Evolutionary conservation across 2,113 vertebrate species (phyloP).

Genomic region (Notothenia coriiceps): DNA sequence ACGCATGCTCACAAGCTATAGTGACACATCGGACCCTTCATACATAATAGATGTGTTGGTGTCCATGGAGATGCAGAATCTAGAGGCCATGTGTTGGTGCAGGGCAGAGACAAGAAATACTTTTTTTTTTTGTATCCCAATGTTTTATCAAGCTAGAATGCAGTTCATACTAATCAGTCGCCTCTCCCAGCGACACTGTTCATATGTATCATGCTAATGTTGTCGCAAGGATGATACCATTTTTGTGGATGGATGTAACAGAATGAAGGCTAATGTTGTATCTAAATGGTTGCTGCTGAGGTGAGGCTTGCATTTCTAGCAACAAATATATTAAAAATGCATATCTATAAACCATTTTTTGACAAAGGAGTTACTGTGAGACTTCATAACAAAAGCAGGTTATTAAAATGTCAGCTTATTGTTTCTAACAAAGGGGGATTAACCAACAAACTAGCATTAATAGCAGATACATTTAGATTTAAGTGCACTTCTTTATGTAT

Average conservation of each 20-base stretch:
- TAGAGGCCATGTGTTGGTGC: slow-evolving; percentile 27
- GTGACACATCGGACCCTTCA: slow-evolving; percentile 55
- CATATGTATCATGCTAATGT: slow-evolving; percentile 49
- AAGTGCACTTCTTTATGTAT: slow-evolving; percentile 38
- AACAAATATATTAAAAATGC: background rate
- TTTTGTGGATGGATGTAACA: too few species aligned
- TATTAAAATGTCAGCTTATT: slow-evolving; percentile 46
- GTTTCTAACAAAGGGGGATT: slow-evolving; percentile 56
- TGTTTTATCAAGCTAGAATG: slow-evolving; percentile 51
- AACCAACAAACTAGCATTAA: slow-evolving; percentile 58
- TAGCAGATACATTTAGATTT: slow-evolving; percentile 60
- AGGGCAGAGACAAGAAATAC: slow-evolving; percentile 30
- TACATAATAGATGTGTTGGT: slow-evolving; percentile 64
- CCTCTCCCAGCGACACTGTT: slow-evolving; percentile 18
- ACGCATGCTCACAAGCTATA: slow-evolving; percentile 41
- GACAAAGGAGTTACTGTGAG: slow-evolving; percentile 1
- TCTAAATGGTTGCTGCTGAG: background rate
- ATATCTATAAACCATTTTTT: background rate
- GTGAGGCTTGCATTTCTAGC: background rate
- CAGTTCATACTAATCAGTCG: slow-evolving; percentile 47
- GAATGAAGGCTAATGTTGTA: too few species aligned
- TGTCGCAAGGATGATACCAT: background rate
- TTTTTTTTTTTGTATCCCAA: slow-evolving; percentile 2
- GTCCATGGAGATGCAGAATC: slow-evolving; percentile 53
- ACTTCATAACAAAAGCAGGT: slow-evolving; percentile 9